Evolutionary conservation across 2,888 invertebrate species (phyloP).

Genomic region (Coelogynopora nodosa): DNA sequence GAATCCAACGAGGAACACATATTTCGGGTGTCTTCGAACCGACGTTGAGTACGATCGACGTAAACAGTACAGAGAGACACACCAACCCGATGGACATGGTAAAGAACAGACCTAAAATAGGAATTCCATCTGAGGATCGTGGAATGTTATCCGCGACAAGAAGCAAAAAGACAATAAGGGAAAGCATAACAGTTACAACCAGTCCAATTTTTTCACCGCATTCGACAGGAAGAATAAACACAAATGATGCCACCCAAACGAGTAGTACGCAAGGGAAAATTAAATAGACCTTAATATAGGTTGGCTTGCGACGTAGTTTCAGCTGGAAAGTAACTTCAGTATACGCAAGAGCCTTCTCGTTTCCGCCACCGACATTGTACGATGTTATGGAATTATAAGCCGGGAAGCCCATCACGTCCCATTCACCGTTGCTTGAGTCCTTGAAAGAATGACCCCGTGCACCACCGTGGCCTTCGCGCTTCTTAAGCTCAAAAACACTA

Average conservation of each 20-base stretch:
- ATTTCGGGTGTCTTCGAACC: slow-evolving; percentile 39
- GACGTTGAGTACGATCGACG: slow-evolving; percentile 39
- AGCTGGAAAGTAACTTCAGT: slow-evolving; percentile 44
- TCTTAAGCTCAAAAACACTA: slow-evolving; percentile 37
- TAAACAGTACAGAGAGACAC: slow-evolving; percentile 29
- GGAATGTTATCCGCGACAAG: slow-evolving; percentile 45
- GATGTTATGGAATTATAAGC: slow-evolving; percentile 23
- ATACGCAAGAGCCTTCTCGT: slow-evolving; percentile 21
- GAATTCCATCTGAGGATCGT: slow-evolving; percentile 42
- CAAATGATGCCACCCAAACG: slow-evolving; percentile 40
- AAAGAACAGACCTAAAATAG: slow-evolving; percentile 42
- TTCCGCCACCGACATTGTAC: slow-evolving; percentile 40
- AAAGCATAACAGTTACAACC: slow-evolving; percentile 39
- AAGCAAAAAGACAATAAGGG: slow-evolving; percentile 42
- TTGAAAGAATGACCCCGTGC: slow-evolving; percentile 41
- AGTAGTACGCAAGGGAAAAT: slow-evolving; percentile 45
- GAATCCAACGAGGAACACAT: slow-evolving; percentile 18
- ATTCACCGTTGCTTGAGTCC: slow-evolving; percentile 44
- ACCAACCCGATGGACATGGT: slow-evolving; percentile 42
- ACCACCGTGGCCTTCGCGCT: slow-evolving; percentile 29
- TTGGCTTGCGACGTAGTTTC: slow-evolving; percentile 39
- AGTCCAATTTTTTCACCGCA: slow-evolving; percentile 42
- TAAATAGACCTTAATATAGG: slow-evolving; percentile 41
- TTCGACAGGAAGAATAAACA: slow-evolving; percentile 42
- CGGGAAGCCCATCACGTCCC: slow-evolving; percentile 44